Evolutionary conservation across 2,113 vertebrate species (phyloP), one percentile per base, ranked within the genome.

Genomic region (Haemorhous mexicanus): DNA sequence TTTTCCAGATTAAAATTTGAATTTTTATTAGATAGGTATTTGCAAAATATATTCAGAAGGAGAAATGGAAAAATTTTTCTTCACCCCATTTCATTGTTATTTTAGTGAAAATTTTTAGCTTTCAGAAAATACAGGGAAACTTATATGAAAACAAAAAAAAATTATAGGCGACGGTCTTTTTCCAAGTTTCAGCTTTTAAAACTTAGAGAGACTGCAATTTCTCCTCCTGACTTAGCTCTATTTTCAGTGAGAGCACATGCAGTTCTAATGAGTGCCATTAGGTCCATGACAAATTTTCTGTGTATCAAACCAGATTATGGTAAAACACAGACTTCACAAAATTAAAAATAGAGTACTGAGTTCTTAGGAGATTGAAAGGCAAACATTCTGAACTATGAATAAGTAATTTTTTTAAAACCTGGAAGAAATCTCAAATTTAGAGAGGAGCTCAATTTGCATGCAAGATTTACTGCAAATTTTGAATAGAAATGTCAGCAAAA

Each of bases 371-470:
- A 96, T 89, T 95, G 96, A 93, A 95, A 95, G 37, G 81, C 77
- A 96, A 95, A 93, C 84, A 91, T 89, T 95, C 91, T 95, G 91
- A 92, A 95, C 93, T 91, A 86, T 77, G 86, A 95, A 95, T 95
- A 94, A 96, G 69, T 94, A 19, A 86, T 62, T 95, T 93, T 96
- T 96, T 89, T 32, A 78, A 74, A 95, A 95, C 70, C 59, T 81
- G 80, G 67, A 92, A 74, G 77, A 97, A 95, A 95, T 92, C 91
- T 95, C 82, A 81, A 83, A 95, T 86, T 82, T 93, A 74, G 82
- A 77, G 74, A 94, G 55, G 8, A 94, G 28, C 63, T 94, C 53
- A 70, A 95, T 69, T 97, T 94, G 50, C 47, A 93, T 56, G 83
- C 41, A 90, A 70, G 72, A 78, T 58, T 93, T 56, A 56, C 68